Percentiles rank a stretch among this genome's conserved stretches.
Evolutionary conservation across 2,113 vertebrate genomes (phyloP).

Genomic region (Saguinus midas): DNA sequence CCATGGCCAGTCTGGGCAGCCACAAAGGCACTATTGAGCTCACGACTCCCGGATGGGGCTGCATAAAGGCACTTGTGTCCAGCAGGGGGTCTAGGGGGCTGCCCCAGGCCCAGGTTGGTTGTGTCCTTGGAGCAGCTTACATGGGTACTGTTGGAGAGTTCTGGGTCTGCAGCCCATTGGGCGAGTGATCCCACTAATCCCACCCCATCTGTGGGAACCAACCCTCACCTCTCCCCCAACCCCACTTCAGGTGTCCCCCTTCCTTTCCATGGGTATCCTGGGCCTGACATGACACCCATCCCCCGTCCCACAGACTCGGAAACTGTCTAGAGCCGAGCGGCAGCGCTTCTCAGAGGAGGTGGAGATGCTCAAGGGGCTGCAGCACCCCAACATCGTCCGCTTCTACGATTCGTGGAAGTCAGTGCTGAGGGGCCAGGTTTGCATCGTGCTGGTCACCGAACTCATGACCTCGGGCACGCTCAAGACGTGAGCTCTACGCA

Average conservation of each 20-base stretch:
- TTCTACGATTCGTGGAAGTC: conserved; percentile 98
- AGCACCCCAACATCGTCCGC: conserved; percentile 98
- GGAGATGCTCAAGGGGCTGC: conserved; percentile 95
- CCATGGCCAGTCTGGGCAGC: background rate
- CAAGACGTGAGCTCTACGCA: conserved; percentile 90
- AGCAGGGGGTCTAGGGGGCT: conserved; percentile 28
- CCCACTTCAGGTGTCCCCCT: background rate
- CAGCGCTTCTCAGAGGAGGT: conserved; percentile 95
- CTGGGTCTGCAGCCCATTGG: background rate
- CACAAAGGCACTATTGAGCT: conserved; percentile 78
- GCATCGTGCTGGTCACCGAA: conserved; percentile 95
- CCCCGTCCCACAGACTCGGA: conserved; percentile 85
- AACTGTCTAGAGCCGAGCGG: conserved; percentile 89
- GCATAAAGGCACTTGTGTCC: conserved; percentile 77
- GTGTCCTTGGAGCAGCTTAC: background rate
- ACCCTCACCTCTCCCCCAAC: background rate
- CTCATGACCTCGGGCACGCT: conserved; percentile 98
- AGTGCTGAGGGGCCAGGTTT: conserved; percentile 88
- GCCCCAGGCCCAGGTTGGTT: conserved; percentile 48
- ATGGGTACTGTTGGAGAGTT: background rate
- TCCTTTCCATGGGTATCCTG: background rate
- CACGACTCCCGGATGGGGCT: background rate
- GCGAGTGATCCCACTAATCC: fast-evolving
- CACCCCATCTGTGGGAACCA: background rate
- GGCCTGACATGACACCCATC: background rate